A percentile compares a stretch with the other conserved stretches of the same genome.
phyloP scores from a whole-genome alignment of 1,140 invertebrate genomes.

The Caenorhabditis brenneri region DNA sequence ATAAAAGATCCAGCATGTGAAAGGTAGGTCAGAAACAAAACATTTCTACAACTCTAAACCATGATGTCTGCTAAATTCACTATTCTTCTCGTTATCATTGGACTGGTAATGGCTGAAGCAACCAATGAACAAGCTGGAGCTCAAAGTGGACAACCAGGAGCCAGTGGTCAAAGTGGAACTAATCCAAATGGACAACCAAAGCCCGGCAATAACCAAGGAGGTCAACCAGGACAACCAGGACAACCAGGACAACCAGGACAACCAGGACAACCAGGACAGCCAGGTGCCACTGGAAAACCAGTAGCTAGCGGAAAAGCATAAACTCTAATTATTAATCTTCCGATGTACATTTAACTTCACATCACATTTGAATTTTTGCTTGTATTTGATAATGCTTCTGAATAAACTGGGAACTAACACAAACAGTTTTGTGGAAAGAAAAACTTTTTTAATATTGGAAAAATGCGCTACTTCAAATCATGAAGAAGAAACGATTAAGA shows the following conservation, averaged over 20 bases:
- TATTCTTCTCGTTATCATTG: neutral
- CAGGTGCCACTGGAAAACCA: neutral
- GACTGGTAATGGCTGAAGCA: neutral
- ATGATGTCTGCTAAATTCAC: neutral
- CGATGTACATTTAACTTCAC: neutral
- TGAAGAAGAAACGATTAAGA: too few relatives aligned
- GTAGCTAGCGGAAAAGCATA: too few relatives aligned
- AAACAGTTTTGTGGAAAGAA: neutral
- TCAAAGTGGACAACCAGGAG: neutral
- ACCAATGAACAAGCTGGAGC: neutral
- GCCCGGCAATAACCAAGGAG: neutral
- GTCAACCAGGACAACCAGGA: neutral
- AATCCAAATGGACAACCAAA: neutral
- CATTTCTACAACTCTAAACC: neutral
- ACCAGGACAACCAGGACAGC: too few relatives aligned
- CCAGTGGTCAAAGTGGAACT: neutral
- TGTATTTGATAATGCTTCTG: too few relatives aligned
- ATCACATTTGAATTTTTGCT: too few relatives aligned
- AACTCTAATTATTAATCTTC: neutral
- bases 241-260: too few relatives aligned
- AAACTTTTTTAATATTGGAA: too few relatives aligned
- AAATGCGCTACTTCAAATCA: too few relatives aligned
- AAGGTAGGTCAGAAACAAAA: neutral
- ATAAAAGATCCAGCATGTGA: neutral
- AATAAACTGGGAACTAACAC: too few relatives aligned